Percentiles rank a stretch among this genome's conserved stretches.
These are phyloP conservation scores for Drosophila niveifrons DNA, from an alignment of 2,888 invertebrate genomes.

Conservation along the genomic window DNA sequence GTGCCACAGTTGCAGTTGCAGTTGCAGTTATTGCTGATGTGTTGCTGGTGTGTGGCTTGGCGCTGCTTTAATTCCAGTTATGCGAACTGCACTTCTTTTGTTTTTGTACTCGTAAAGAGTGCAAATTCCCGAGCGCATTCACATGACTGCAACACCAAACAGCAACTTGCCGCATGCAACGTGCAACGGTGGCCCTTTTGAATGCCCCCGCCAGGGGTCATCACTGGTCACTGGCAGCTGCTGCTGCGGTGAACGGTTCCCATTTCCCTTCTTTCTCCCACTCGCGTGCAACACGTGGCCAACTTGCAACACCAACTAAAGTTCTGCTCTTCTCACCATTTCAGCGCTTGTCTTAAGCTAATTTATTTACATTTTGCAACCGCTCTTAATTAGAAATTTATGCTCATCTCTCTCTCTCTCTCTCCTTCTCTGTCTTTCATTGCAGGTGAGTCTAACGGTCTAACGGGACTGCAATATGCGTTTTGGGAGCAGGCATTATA, in stretches of 20 bases:
- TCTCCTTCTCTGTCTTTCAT: conserved; percentile 18
- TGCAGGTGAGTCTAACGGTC: conserved; percentile 74
- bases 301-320: conserved; percentile 4
- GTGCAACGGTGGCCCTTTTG: conserved; percentile 57
- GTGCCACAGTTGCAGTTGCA: conserved; percentile 35
- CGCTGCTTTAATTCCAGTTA: conserved; percentile 78
- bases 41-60: conserved; percentile 61
- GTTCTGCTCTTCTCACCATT: conserved; percentile 55
- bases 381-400: conserved; percentile 73
- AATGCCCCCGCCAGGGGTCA: conserved; percentile 55
- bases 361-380: conserved; percentile 70
- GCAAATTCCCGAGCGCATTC: conserved; percentile 74
- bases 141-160: conserved; percentile 57
- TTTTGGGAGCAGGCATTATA: conserved; percentile 46
- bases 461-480: conserved; percentile 43
- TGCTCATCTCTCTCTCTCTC: conserved; percentile 34
- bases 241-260: conserved; percentile 52
- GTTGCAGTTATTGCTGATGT: conserved; percentile 33
- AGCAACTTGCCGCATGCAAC: conserved; percentile 19
- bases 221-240: conserved; percentile 72
- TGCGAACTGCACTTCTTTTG: conserved; percentile 76
- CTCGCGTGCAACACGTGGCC: conserved; percentile 73
- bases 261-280: conserved; percentile 31
- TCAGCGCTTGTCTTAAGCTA: conserved; percentile 52
- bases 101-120: conserved; percentile 68